Conservation (phyloP, 2,888 invertebrate species). For the Terebella lapidaria region DNA sequence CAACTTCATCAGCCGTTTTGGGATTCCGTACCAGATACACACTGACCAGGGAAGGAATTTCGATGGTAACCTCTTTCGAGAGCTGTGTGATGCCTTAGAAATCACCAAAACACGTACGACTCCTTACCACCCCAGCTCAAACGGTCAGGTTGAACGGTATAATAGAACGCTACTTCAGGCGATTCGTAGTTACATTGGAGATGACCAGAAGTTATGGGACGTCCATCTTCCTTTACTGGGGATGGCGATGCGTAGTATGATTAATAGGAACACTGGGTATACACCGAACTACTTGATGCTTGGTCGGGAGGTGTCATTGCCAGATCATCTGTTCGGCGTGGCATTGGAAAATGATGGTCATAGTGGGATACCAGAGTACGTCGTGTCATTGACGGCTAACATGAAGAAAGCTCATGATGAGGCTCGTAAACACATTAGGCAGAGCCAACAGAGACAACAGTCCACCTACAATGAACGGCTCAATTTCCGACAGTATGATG, state of each 20-base stretch:
- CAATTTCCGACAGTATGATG: background rate
- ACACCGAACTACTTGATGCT: background rate
- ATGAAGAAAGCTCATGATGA: background rate
- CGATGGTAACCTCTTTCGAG: constrained; percentile 6
- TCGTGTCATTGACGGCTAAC: background rate
- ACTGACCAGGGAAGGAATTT: constrained; percentile 14
- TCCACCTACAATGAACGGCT: background rate
- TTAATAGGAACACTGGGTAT: background rate
- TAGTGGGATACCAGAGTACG: background rate
- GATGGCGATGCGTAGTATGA: background rate
- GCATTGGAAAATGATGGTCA: background rate
- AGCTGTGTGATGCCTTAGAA: constrained; percentile 8
- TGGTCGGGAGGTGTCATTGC: background rate
- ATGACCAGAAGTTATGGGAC: background rate
- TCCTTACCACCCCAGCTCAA: constrained; percentile 14
- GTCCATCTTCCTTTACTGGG: background rate
- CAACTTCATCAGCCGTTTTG: background rate
- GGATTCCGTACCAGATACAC: constrained; percentile 1
- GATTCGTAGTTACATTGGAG: background rate
- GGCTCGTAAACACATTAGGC: background rate
- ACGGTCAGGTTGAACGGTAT: constrained; percentile 18
- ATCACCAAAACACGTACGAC: constrained; percentile 17
- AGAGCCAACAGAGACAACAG: background rate
- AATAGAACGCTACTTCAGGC: background rate
- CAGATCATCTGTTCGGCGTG: background rate